Percentiles rank a stretch among this genome's conserved stretches.
Evolutionary conservation across 2,888 invertebrate species (phyloP).

Genomic region (Zygothrica quintamaculata): DNA sequence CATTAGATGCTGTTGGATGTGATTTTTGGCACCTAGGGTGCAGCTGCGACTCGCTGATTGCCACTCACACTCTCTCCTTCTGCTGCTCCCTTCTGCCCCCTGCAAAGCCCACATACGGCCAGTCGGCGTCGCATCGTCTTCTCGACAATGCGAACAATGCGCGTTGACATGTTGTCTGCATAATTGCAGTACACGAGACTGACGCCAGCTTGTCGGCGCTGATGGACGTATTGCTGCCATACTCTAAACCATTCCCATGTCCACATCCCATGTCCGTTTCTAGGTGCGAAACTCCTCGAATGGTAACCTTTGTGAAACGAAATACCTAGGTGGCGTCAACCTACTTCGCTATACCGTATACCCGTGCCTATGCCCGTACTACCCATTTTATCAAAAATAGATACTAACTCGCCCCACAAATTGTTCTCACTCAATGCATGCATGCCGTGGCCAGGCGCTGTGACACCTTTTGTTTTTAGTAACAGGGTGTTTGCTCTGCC

Average conservation of each 20-base stretch:
- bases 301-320: constrained; percentile 72
- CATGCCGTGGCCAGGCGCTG: constrained; percentile 13
- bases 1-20: constrained; percentile 61
- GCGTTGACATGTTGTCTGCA: constrained; percentile 82
- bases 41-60: constrained; percentile 60
- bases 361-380: constrained; percentile 39
- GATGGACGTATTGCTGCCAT: constrained; percentile 29
- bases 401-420: constrained; percentile 64
- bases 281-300: constrained; percentile 75
- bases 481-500: constrained; percentile 39
- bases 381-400: constrained; percentile 57
- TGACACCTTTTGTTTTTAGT: constrained; percentile 27
- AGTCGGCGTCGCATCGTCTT: constrained; percentile 20
- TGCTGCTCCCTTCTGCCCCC: background rate
- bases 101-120: constrained; percentile 8
- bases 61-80: constrained; percentile 7
- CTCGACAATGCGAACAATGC: constrained; percentile 78
- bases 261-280: constrained; percentile 10
- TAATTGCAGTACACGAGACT: constrained; percentile 80
- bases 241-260: constrained; percentile 9
- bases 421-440: constrained; percentile 56
- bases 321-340: constrained; percentile 81
- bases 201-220: constrained; percentile 72
- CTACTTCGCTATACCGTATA: constrained; percentile 51
- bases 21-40: constrained; percentile 60